Evolutionary conservation across 1,140 invertebrate species (phyloP).

Genomic region (Meloidogyne chitwoodi): DNA sequence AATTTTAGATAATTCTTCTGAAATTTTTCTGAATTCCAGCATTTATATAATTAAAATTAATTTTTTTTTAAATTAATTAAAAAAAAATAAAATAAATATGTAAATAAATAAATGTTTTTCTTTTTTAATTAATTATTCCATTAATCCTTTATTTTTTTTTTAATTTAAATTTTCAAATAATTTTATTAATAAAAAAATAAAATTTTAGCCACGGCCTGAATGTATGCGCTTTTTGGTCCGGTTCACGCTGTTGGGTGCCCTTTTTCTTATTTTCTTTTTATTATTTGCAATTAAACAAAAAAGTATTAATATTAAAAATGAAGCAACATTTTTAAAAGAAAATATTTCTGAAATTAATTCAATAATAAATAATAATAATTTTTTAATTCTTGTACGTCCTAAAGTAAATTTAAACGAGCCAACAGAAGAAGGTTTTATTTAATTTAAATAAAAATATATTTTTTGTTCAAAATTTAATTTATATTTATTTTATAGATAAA

Average conservation of each 20-base stretch:
- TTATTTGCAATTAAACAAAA: slow-evolving; percentile 10
- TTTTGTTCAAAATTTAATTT: background rate
- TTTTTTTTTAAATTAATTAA: too few species aligned
- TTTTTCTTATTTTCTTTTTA: slow-evolving; percentile 22
- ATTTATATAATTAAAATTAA: too few species aligned
- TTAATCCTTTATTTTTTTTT: too few species aligned
- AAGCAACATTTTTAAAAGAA: slow-evolving; percentile 13
- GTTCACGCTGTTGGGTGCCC: slow-evolving; percentile 16
- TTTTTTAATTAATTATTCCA: too few species aligned
- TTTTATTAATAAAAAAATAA: background rate
- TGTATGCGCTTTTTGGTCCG: slow-evolving; percentile 36
- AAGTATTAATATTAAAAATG: background rate
- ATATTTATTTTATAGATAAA: background rate
- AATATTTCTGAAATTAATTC: background rate
- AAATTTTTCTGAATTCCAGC: too few species aligned
- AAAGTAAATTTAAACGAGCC: background rate
- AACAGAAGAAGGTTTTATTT: slow-evolving; percentile 1
- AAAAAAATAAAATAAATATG: too few species aligned
- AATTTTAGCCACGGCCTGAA: background rate
- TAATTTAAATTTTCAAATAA: background rate
- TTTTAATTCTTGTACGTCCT: background rate
- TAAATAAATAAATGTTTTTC: too few species aligned
- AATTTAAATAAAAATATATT: background rate
- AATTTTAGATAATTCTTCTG: too few species aligned
- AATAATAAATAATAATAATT: background rate